Base-by-base conservation (phyloP, 1,140 invertebrate species). In the Nasonia giraulti region DNA sequence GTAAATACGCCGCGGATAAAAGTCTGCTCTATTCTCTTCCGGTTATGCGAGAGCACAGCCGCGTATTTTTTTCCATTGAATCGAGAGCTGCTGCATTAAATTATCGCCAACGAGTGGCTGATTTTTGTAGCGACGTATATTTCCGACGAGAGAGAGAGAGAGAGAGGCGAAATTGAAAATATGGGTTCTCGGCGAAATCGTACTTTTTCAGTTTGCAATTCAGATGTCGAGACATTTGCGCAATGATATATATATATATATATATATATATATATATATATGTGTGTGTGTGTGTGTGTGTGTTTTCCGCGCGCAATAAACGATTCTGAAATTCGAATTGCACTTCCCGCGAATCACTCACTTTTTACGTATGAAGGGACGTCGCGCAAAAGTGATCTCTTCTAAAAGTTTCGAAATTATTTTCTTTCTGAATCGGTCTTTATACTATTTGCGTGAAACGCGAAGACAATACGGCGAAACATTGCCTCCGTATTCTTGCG, bases 291-390 rank as follows among this genome's bases (percentile, higher is more conserved):
- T n/a, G n/a, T n/a, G n/a, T n/a, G n/a, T n/a, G n/a, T 33, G 23
- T 7, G 17, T 78, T 55, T 78, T 2, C 23, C n/a, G 14, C 12
- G 40, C 5, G 27, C 33, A 69, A 69, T 20, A 27, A 47, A 62
- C n/a, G 66, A 82, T 66, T 62, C 31, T 12, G 50, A 66, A 66
- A 76, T 76, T 55, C n/a, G 44, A 73, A 81, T 71, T 62, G 50
- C 76, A 2, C 23, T 27, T 77, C 23, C 74, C 20, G 5, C 33
- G 47, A 77, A 77, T 77, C 50, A 77, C 75, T 50, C 14, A 37
- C n/a, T 14, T 44, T 75, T 17, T 44, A n/a, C 37, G 40, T 11
- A 7, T 33, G 27, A 77, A 77, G 75, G 23, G 55, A 75, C 12
- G 40, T 14, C 12, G 74, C 37, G 20, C 7, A 1, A 62, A 62